Evolutionary conservation across 2,113 vertebrate genomes (phyloP).

Genomic region (Natator depressus): DNA sequence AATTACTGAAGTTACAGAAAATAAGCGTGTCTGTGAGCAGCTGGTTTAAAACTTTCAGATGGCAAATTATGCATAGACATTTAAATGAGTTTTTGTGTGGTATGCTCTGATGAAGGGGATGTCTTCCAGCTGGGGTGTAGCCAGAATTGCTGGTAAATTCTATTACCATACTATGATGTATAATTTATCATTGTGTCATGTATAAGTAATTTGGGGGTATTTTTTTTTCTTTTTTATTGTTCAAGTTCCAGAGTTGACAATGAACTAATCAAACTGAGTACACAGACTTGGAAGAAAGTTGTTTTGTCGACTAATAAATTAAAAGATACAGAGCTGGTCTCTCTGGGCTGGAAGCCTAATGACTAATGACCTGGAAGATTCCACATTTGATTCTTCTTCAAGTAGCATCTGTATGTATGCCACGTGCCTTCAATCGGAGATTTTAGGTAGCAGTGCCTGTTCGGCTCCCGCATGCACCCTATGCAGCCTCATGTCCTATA

Average conservation of each 20-base stretch:
- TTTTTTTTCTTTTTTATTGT: neutral
- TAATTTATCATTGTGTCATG: conserved; percentile 47
- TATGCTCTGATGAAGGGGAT: conserved; percentile 52
- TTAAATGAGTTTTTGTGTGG: conserved; percentile 62
- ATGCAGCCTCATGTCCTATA: neutral
- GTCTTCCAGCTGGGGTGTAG: conserved; percentile 56
- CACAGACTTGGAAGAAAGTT: neutral
- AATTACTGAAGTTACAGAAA: conserved; percentile 27
- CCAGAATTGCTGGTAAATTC: conserved; percentile 57
- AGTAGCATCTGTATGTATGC: neutral
- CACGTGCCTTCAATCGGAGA: neutral
- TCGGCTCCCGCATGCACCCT: neutral
- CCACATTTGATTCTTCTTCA: neutral
- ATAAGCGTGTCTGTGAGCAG: conserved; percentile 30
- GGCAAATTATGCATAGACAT: conserved; percentile 67
- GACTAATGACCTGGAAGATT: neutral
- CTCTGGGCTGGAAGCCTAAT: neutral
- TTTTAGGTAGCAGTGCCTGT: neutral
- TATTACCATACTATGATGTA: conserved; percentile 33
- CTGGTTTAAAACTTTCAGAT: conserved; percentile 66
- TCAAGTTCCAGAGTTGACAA: neutral
- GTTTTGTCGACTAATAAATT: neutral
- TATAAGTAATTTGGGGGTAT: conserved; percentile 30
- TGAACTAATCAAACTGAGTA: neutral
- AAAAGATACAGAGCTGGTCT: neutral